Conservation (phyloP, 2,113 vertebrate genomes). For the Psilopogon haemacephalus region DNA sequence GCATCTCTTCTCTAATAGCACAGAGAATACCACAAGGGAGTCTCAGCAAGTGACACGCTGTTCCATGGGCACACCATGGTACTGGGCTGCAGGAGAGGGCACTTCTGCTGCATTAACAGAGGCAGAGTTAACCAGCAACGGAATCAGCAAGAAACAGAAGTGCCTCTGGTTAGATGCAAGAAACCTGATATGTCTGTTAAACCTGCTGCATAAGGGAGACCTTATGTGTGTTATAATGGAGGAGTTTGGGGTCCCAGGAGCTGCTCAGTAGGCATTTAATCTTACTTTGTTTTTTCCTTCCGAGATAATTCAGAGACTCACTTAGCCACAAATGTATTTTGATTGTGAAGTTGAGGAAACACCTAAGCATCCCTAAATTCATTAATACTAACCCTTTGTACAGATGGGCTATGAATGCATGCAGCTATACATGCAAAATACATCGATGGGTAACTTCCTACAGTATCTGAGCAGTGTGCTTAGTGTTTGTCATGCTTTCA, state of each 20-base stretch:
- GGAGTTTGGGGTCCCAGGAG: neutral
- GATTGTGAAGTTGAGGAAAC: neutral
- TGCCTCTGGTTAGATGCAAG: neutral
- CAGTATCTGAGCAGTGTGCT: neutral
- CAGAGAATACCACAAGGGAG: neutral
- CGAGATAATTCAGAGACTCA: neutral
- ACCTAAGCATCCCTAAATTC: neutral
- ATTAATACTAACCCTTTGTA: neutral
- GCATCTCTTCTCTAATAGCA: neutral
- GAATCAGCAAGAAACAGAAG: neutral
- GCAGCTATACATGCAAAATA: neutral
- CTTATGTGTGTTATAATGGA: neutral
- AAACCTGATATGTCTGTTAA: neutral
- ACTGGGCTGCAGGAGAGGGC: neutral
- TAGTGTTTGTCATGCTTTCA: neutral
- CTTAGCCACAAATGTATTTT: neutral
- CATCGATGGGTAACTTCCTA: neutral
- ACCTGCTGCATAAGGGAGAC: neutral
- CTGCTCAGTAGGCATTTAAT: neutral
- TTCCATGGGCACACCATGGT: neutral
- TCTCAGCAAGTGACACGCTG: neutral
- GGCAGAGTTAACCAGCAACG: neutral
- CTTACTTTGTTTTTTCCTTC: neutral
- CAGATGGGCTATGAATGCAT: neutral
- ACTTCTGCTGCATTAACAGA: neutral